Conservation (phyloP, 2,888 invertebrate species). For the Yponomeuta malinellus region DNA sequence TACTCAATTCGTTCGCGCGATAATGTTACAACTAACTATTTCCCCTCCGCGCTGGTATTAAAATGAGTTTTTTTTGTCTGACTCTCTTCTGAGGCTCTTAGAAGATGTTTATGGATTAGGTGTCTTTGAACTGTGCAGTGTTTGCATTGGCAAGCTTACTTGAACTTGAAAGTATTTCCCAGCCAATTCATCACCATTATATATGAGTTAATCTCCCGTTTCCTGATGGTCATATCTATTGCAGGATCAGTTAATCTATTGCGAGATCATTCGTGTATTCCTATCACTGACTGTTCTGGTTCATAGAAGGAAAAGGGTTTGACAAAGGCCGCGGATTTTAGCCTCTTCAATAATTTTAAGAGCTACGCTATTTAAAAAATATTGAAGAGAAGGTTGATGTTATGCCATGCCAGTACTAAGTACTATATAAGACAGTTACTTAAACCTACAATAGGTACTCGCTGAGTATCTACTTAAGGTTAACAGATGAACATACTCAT, state of each 20-base stretch:
- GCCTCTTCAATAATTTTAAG: too few species aligned
- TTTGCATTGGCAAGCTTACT: background rate
- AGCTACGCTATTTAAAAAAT: too few species aligned
- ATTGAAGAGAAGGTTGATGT: too few species aligned
- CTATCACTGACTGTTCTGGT: too few species aligned
- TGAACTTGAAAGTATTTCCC: background rate
- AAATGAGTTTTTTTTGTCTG: background rate
- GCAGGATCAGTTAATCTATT: background rate
- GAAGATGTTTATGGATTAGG: background rate
- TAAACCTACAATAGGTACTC: too few species aligned
- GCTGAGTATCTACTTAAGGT: too few species aligned
- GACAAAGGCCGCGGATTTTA: too few species aligned
- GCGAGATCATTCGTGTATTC: background rate
- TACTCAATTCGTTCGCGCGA: slow-evolving; percentile 2
- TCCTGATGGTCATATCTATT: too few species aligned
- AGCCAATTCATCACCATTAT: background rate
- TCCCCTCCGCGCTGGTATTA: background rate
- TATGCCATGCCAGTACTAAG: too few species aligned
- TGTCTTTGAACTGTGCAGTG: background rate
- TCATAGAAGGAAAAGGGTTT: too few species aligned
- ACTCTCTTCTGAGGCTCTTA: background rate
- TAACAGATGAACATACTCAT: too few species aligned
- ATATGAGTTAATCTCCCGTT: background rate
- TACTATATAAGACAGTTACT: too few species aligned
- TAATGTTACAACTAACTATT: slow-evolving; percentile 12